Base-by-base conservation (phyloP, 2,888 invertebrate genomes). In the Rhopalosiphum nymphaeae region DNA sequence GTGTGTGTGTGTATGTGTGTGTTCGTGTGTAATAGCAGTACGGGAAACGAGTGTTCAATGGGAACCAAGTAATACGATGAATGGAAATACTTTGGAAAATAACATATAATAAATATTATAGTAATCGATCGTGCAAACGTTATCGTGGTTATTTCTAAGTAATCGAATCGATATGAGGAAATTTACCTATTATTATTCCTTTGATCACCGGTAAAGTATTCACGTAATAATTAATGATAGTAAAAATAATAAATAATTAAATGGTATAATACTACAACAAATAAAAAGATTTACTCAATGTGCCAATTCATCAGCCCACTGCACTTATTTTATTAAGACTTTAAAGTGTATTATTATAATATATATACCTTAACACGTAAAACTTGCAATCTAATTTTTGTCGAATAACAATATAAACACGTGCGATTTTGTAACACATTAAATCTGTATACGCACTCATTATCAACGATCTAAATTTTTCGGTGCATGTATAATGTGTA, bases 201-300 rank as follows among this genome's bases (percentile, higher is more conserved):
- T 93, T 85, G 49, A 90, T 93, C 93, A 93, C 93, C 93, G 29
- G 84, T 36, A 36, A 90, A 49, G 85, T 57, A 93, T 93, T 93
- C 85, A 29, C 2, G 78, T 91, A 91, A 88, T 49, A 44, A 91
- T 91, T 86, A 42, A 46, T 67, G 90, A 90, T 67, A 67, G 89
- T 89, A 78, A n/a, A 56, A 67, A 46, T 90, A 44, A 67, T 29
- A 67, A 67, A n/a, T 44, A 49, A 49, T 3, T 16, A 36, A 78
- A 89, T 61, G 44, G n/a, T 44, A 25, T 49, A 67, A 89, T 29
- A 46, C 21, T 89, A 61, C 42, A 46, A 44, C 44, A 42, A 46
- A n/a, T n/a, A n/a, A 46, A 57, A 86, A 57, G 91, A 86, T 85
- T 91, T 91, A n/a, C 86, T 46, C 53, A n/a, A 56, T 36, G 84